Evolutionary conservation across 2,888 invertebrate genomes (phyloP), one percentile per base, ranked within the genome.

Genomic region (Orthosia gothica): DNA sequence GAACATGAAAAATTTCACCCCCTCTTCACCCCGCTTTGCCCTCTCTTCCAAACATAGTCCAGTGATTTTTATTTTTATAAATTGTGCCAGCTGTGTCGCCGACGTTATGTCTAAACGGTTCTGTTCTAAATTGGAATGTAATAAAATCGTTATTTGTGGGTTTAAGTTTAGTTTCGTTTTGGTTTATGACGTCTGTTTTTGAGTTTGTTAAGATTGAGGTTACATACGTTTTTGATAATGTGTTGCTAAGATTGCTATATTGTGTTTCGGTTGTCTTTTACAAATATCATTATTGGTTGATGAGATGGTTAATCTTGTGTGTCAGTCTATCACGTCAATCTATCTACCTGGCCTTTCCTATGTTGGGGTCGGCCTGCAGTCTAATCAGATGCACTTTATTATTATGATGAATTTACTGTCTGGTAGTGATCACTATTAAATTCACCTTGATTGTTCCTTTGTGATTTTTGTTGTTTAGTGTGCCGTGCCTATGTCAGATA

Each of bases 51-150:
- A 81, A 85, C 87, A 75, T 86, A 84, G 69, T 78, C 70, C 68
- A 80, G 74, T 71, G 86, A 80, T 84, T 89, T 89, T 89, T 87
- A 90, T 90, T 89, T 87, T 91, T 89, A 93, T 91, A 92, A 92
- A 93, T 92, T 83, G 83, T 88, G 58, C 82, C 63, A 75, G 55
- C 72, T 68, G 87, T 92, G 93, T 75, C 63, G 26, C 74, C 83
- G 91, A 91, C 92, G 86, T 88, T 79, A 78, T 78, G 57, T 70
- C 70, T 67, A 54, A 80, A 74, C 72, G 81, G 65, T 79, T 73
- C 65, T 57, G 67, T 80, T 79, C 64, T 70, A 73, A 69, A 77
- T 83, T 77, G 83, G 64, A 54, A 68, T 57, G 76, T 72, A 81
- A 81, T 86, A 85, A 83, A 80, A 85, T 1, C 13, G 55, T 54